Evolutionary conservation across 2,113 vertebrate species (phyloP), one percentile per base, ranked within the genome.

Genomic region (Leptocoma aspasia): DNA sequence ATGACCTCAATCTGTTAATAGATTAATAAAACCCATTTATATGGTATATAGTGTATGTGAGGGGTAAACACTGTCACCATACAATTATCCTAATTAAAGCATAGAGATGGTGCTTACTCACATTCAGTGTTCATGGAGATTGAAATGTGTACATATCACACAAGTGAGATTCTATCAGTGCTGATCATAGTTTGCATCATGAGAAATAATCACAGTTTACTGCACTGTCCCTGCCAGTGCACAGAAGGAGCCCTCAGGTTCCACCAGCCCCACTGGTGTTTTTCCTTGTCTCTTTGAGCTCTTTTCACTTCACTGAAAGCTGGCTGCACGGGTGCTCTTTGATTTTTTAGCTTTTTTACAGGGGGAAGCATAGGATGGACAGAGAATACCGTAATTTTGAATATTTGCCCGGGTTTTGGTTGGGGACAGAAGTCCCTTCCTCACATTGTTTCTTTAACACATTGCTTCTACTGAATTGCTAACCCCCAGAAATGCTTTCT

Each of bases 11-110:
- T 94, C 96, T 96, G 86, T 94, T 97, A 94, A 93, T 93, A 79
- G 77, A 87, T 91, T 57, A 94, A 94, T 93, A 96, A 95, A 96
- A 47, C 8, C 45, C 86, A 17, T 92, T 94, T 91, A 85, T 92
- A 54, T 76, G 78, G 30, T 33, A 6, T 68, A 92, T 54, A 84
- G 68, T 71, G 19, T 70, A 17, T 85, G 57, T 71, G 86, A 89
- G 73, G 82, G 66, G 45, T 96, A 95, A 97, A 95, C 92, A 94
- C 52, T 73, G 73, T 95, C 91, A 89, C 89, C 66, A 59, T 96
- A 13, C 89, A 96, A 97, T 97, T 96, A 97, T 39, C 73, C 39
- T 95, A 80, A 96, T 96, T 96, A 94, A 96, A 87, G 78, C n/a
- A 76, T 93, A 81, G 82, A 87, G 92, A 77, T 92, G 92, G 33